Conservation (phyloP, 2,797 vertebrate species). For the Podarcis siculus region DNA sequence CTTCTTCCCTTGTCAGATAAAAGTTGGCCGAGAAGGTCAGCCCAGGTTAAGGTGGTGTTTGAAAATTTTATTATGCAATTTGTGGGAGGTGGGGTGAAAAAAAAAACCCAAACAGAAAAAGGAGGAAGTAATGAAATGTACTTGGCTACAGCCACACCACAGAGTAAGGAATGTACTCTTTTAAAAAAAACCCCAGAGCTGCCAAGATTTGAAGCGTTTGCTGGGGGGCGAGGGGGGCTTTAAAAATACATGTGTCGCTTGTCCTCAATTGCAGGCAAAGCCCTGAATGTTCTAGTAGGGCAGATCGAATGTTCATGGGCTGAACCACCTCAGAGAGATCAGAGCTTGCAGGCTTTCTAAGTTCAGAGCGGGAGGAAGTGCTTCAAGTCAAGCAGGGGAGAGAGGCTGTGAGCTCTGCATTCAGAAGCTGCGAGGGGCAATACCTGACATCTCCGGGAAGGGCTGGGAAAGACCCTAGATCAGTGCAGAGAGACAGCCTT, state of each 20-base stretch:
- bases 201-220: not conserved
- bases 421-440: not conserved
- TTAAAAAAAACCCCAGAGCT: not conserved
- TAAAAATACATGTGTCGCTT: not conserved
- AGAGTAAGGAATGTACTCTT: not conserved
- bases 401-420: not conserved
- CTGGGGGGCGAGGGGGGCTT: not conserved
- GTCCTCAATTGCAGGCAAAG: not conserved
- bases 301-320: too few relatives aligned
- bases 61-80: not conserved
- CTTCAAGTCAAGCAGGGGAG: too few relatives aligned
- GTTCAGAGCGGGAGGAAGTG: not conserved
- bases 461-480: too few relatives aligned
- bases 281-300: not conserved
- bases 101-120: not conserved
- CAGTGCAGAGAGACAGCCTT: too few relatives aligned
- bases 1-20: not conserved
- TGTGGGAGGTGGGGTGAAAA: not conserved
- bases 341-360: not conserved
- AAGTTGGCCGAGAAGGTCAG: slow-evolving; percentile 12
- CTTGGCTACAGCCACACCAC: not conserved
- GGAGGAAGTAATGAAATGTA: not conserved
- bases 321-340: not conserved
- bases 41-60: not conserved
- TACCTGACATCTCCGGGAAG: not conserved